A percentile compares a stretch with the other conserved stretches of the same genome.
Evolutionary conservation across 1,140 invertebrate genomes (phyloP).

Genomic region (Brachionus rotundiformis): DNA sequence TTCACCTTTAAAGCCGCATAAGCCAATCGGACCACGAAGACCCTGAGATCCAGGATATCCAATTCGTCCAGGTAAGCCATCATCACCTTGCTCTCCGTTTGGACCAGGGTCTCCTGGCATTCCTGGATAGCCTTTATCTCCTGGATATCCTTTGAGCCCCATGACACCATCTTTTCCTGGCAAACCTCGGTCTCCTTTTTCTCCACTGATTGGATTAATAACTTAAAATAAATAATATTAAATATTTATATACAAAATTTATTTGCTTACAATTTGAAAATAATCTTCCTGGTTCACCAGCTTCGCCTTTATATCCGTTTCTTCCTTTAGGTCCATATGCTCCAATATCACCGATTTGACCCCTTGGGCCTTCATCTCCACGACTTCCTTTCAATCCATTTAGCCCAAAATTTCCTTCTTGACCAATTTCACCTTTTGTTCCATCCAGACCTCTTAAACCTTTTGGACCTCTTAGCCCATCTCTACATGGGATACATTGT

Average conservation of each 20-base stretch:
- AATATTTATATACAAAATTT: too few relatives aligned
- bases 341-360: not conserved
- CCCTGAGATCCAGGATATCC: constrained; percentile 24
- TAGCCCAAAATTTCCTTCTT: not conserved
- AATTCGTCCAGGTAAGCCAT: not conserved
- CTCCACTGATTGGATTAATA: not conserved
- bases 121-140: constrained; percentile 68
- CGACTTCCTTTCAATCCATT: constrained; percentile 68
- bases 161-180: not conserved
- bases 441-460: constrained; percentile 63
- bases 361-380: constrained; percentile 55
- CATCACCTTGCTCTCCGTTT: constrained; percentile 29
- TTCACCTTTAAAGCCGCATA: constrained; percentile 63
- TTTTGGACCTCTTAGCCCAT: constrained; percentile 41
- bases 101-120: constrained; percentile 53
- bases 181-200: not conserved
- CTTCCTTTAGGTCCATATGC: not conserved
- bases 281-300: constrained; percentile 34
- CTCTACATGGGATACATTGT: not conserved
- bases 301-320: constrained; percentile 17
- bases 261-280: not conserved
- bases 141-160: constrained; percentile 26
- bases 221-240: too few relatives aligned
- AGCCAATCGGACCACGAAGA: constrained; percentile 29
- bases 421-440: not conserved